Evolutionary conservation across 2,113 vertebrate genomes (phyloP), one percentile per base, ranked within the genome.

Genomic region (Nesogale talazaci): DNA sequence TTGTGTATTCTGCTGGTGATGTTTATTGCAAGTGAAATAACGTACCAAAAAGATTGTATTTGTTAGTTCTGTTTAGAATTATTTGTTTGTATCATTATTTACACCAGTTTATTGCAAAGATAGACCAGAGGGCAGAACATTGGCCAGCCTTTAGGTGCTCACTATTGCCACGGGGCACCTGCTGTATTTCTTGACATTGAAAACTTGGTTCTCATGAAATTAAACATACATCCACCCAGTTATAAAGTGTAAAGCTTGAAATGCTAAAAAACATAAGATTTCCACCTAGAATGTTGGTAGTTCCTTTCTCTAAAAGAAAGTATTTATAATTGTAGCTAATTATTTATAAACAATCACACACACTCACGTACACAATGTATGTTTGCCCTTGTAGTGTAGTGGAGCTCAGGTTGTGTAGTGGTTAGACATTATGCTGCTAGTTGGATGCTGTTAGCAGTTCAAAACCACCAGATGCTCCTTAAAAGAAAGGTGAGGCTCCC

Each of bases 1-100:
- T 80, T 83, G 12, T 69, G 12, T n/a, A 31, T 75, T 89, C 1
- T 93, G 0, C 29, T 29, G 69, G 36, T 70, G 75, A 34, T 83
- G 29, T 94, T 74, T 88, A 80, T 59, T n/a, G 80, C 40, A 34
- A 40, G 52, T 70, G 27, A 34, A 91, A n/a, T 75, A 94, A 84
- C 94, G 22, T 3, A 63, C 36, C 29, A 84, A 25, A 74, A 34
- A 3, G n/a, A 25, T 34, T 83, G 9, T 61, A 86, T 65, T 92
- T 88, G 19, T 38, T 86, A n/a, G 20, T 84, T 78, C 56, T 75
- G 19, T 94, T 91, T 59, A 84, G n/a, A 23, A 95, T 34, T 88
- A 0, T 52, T 57, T 88, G 46, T 52, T 87, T 92, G 85, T 22
- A 20, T 70, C 76, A 91, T 82, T 2, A 29, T 77, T 82, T 87